phyloP scores from a whole-genome alignment of 2,797 vertebrate genomes.

The Sorex maritimensis region DNA sequence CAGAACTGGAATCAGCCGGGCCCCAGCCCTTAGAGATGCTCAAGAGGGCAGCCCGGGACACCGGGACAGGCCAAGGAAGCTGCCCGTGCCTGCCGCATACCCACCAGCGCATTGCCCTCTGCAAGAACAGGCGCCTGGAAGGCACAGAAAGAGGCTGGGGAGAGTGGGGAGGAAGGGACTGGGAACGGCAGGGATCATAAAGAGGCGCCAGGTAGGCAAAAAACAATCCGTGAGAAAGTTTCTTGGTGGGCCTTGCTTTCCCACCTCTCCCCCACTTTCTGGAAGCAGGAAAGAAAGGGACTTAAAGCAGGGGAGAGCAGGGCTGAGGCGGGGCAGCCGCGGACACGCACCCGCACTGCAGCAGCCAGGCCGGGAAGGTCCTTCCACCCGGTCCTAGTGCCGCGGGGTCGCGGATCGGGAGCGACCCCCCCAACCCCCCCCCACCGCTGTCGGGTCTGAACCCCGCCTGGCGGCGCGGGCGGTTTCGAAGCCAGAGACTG shows the following conservation, averaged over 20 bases:
- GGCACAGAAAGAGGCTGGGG: neutral
- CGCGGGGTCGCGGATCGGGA: neutral
- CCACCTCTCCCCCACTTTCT: slow-evolving; percentile 59
- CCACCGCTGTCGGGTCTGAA: too few species aligned
- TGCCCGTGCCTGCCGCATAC: neutral
- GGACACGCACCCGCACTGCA: slow-evolving; percentile 66
- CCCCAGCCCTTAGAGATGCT: neutral
- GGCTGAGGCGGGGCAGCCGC: neutral
- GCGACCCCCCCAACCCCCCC: neutral
- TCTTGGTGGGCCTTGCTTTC: slow-evolving; percentile 3
- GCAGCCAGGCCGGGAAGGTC: slow-evolving; percentile 5
- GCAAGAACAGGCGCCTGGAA: neutral
- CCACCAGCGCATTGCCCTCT: neutral
- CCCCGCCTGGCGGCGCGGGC: too few species aligned
- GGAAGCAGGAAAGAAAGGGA: slow-evolving; percentile 48
- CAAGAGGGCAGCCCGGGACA: neutral
- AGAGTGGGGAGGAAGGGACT: neutral
- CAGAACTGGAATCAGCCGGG: neutral
- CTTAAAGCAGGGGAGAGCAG: neutral
- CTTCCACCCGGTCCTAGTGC: slow-evolving; percentile 77
- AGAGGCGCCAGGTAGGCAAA: neutral
- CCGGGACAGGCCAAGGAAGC: neutral
- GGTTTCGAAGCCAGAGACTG: too few species aligned
- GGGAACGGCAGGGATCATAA: neutral
- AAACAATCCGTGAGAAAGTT: slow-evolving; percentile 65